Conservation (phyloP, 2,113 vertebrate species). For the Sander lucioperca region DNA sequence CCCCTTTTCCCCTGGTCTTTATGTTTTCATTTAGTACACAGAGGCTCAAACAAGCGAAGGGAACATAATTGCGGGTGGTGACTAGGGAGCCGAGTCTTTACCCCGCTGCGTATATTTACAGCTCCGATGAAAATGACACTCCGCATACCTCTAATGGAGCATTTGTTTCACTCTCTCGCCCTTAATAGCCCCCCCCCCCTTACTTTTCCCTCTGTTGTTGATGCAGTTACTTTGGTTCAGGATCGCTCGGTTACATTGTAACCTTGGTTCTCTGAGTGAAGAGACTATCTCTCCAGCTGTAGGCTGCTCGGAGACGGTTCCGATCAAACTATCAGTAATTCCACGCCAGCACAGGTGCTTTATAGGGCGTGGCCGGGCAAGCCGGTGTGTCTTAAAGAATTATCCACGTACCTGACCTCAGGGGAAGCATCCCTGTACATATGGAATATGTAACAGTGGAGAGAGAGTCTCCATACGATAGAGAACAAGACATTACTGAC, state of each 20-base stretch:
- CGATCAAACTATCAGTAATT: too few relatives aligned
- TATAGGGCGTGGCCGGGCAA: too few relatives aligned
- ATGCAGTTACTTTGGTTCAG: conserved; percentile 51
- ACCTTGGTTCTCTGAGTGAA: too few relatives aligned
- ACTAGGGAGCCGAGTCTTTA: conserved; percentile 58
- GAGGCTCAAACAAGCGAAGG: conserved; percentile 35
- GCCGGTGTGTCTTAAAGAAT: too few relatives aligned
- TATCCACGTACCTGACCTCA: too few relatives aligned
- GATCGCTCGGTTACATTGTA: background rate
- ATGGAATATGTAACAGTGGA: too few relatives aligned
- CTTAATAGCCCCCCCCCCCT: background rate
- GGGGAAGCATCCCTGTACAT: too few relatives aligned
- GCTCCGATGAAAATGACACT: conserved; percentile 56
- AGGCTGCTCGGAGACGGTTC: too few relatives aligned
- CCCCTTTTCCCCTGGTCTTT: conserved; percentile 22
- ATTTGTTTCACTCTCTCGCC: conserved; percentile 38
- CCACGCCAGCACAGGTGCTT: too few relatives aligned
- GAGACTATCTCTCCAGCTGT: too few relatives aligned
- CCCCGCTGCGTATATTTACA: conserved; percentile 59
- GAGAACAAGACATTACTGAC: too few relatives aligned
- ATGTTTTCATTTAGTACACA: conserved; percentile 50
- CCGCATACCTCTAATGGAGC: conserved; percentile 54
- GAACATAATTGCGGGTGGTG: conserved; percentile 49
- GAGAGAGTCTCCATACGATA: too few relatives aligned
- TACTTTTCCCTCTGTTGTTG: conserved; percentile 26